These are phyloP conservation scores for Apotomis capreana DNA, from an alignment of 2,888 invertebrate genomes.

Conservation along the genomic window DNA sequence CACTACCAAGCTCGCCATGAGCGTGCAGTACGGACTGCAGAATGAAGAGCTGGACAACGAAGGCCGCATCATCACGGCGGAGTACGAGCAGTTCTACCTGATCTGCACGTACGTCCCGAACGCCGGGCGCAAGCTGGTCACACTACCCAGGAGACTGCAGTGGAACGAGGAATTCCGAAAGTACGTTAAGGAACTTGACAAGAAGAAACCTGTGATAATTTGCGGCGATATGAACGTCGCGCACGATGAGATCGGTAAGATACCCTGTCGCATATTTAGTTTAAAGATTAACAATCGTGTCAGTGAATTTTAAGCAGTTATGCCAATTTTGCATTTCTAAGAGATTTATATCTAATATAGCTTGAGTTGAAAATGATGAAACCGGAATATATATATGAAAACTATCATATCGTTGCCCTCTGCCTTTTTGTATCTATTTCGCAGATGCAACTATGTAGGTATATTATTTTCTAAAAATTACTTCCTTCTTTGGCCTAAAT, in stretches of 20 bases:
- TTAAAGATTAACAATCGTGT: not conserved
- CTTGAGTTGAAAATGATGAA: too few species aligned
- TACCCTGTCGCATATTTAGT: not conserved
- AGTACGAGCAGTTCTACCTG: constrained; percentile 95
- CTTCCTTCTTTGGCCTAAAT: too few species aligned
- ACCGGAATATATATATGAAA: too few species aligned
- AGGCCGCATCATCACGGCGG: constrained; percentile 95
- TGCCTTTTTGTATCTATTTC: too few species aligned
- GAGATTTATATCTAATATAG: too few species aligned
- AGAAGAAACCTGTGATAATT: constrained; percentile 95
- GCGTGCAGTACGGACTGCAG: constrained; percentile 92
- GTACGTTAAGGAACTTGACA: constrained; percentile 91
- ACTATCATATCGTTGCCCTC: too few species aligned
- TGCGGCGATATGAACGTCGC: constrained; percentile 99
- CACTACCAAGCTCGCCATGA: constrained; percentile 91
- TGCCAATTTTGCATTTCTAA: too few species aligned
- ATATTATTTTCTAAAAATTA: too few species aligned
- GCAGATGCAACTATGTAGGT: too few species aligned
- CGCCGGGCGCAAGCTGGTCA: constrained; percentile 93
- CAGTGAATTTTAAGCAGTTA: too few species aligned
- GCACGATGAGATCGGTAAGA: constrained; percentile 94
- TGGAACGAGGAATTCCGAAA: constrained; percentile 94
- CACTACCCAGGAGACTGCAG: constrained; percentile 92
- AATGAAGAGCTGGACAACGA: constrained; percentile 89
- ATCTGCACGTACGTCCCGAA: constrained; percentile 97